Evolutionary conservation across 2,888 invertebrate species (phyloP), one percentile per base, ranked within the genome.

Genomic region (Lasioglossum malachurum): DNA sequence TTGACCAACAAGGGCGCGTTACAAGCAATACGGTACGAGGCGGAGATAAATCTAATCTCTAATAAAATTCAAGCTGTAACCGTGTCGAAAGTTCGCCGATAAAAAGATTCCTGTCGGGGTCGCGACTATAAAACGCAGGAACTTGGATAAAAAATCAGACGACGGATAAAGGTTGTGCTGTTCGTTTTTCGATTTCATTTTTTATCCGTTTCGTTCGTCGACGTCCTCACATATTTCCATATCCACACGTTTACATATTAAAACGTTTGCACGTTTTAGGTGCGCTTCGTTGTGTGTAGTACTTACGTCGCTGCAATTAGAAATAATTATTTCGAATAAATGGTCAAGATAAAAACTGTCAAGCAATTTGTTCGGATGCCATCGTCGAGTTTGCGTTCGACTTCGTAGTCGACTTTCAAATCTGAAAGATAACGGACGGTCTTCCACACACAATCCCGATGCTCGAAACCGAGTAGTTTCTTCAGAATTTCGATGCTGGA

Each of bases 11-110:
- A 31, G 27, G 64, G 64, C 67, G 8, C 67, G 23, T 3, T 35
- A 31, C 4, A 27, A 46, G 14, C 16, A 44, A 27, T 27, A 27
- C 19, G 27, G 31, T 46, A 73, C 46, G 19, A 49, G 19, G 27
- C 23, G 14, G 53, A 1, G 35, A 67, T 23, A 31, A 77, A 60
- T 44, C 64, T 84, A 79, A 84, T 84, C 76, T 69, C 3, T 1
- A 2, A 38, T 69, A 60, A 41, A 74, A 31, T 75, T 80, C 60
- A 73, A 53, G 46, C 72, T 67, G 76, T 71, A 16, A 14, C 31
- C 12, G 12, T 46, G 38, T 85, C 71, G 31, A 86, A 85, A 77
- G 16, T 80, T 41, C 5, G 12, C 0, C 35, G 76, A 80, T 86
- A 74, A 85, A 16, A 69, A 46, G 1, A 57, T 44, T 31, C 23